These are phyloP conservation scores for Colius striatus DNA, from an alignment of 2,113 vertebrate genomes.

Conservation along the genomic window DNA sequence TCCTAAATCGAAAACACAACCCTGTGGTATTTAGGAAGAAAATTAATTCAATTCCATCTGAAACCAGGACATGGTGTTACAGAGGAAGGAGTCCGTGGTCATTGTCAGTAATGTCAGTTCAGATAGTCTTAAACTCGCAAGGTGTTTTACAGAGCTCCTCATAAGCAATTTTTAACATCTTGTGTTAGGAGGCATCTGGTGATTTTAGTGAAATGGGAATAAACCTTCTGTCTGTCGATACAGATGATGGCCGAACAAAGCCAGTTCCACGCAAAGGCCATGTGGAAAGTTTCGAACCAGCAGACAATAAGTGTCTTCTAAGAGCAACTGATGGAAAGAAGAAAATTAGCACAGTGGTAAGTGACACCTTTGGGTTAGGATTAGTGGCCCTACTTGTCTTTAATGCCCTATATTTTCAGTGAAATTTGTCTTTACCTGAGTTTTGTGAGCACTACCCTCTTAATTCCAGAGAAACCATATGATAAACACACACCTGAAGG, in stretches of 20 bases:
- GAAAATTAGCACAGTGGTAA: constrained; percentile 98
- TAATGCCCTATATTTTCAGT: background rate
- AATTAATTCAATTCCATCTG: too few species aligned
- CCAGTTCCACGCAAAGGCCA: constrained; percentile 91
- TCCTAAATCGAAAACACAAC: too few species aligned
- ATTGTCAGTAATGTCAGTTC: background rate
- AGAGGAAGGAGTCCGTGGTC: background rate
- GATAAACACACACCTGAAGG: background rate
- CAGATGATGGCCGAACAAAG: constrained; percentile 96
- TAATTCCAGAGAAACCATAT: background rate
- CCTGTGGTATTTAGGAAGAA: too few species aligned
- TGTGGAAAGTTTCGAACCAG: constrained; percentile 86
- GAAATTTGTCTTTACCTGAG: background rate
- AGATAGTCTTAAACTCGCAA: background rate
- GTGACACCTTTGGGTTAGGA: background rate
- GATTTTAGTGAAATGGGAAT: background rate
- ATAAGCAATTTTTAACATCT: background rate
- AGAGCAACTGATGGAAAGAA: constrained; percentile 96
- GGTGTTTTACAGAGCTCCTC: background rate
- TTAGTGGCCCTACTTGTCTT: background rate
- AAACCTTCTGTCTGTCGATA: background rate
- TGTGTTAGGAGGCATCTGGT: background rate
- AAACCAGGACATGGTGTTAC: background rate
- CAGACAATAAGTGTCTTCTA: constrained; percentile 96
- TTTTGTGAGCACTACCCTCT: background rate